Evolutionary conservation across 2,888 invertebrate genomes (phyloP).

Genomic region (Polia nebulosa): DNA sequence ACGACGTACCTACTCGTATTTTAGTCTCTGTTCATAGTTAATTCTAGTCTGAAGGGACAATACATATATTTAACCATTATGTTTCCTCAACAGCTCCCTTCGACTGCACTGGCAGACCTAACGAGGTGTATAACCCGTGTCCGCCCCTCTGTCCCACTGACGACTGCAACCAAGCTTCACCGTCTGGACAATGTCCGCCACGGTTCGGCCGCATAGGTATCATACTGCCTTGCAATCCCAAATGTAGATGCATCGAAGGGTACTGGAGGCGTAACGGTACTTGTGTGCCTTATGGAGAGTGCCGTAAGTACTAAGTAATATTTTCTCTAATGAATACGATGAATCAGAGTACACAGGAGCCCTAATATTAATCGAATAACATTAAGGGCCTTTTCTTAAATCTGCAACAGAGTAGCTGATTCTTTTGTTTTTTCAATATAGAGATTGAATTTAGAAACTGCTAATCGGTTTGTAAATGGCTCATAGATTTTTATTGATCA

Average conservation of each 20-base stretch:
- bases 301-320: conserved; percentile 66
- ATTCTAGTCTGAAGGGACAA: background rate
- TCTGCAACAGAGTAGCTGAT: background rate
- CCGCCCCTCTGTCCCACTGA: conserved; percentile 74
- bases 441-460: too few species aligned
- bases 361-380: background rate
- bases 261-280: conserved; percentile 71
- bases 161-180: conserved; percentile 70
- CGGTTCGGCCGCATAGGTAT: conserved; percentile 62
- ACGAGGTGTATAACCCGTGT: conserved; percentile 73
- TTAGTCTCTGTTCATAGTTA: background rate
- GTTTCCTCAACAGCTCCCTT: conserved; percentile 68
- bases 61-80: background rate
- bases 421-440: too few species aligned
- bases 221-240: conserved; percentile 68
- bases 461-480: too few species aligned
- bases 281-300: conserved; percentile 75
- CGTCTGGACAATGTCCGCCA: conserved; percentile 68
- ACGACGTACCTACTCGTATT: background rate
- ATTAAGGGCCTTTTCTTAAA: background rate
- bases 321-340: background rate
- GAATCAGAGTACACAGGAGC: background rate
- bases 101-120: conserved; percentile 62
- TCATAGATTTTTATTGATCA: too few species aligned
- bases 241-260: conserved; percentile 71